Evolutionary conservation across 2,113 vertebrate species (phyloP).

Genomic region (Engystomops pustulosus): DNA sequence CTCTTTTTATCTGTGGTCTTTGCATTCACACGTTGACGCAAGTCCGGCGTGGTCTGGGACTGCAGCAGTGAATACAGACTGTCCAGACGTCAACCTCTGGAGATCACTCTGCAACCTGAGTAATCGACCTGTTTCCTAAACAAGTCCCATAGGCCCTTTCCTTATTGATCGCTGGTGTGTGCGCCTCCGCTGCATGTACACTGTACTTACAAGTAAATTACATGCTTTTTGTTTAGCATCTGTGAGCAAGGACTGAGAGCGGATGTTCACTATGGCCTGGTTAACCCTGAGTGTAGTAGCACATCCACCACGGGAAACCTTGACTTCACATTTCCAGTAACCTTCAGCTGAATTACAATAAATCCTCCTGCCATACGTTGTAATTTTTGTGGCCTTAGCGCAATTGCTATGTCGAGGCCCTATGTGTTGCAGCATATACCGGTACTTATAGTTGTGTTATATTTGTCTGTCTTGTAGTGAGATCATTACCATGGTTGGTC

Average conservation of each 20-base stretch:
- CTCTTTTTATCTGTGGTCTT: not conserved
- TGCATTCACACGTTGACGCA: not conserved
- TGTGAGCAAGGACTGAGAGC: not conserved
- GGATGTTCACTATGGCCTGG: not conserved
- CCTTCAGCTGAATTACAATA: not conserved
- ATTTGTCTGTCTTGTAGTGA: not conserved
- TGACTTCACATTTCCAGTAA: not conserved
- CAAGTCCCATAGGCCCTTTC: not conserved
- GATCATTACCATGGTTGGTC: not conserved
- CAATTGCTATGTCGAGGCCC: not conserved
- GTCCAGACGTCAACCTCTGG: not conserved
- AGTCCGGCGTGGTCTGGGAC: not conserved
- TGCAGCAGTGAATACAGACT: not conserved
- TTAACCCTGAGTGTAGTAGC: not conserved
- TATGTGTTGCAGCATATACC: not conserved
- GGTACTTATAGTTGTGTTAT: constrained; percentile 9
- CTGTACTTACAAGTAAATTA: constrained; percentile 14
- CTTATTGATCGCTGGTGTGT: constrained; percentile 41
- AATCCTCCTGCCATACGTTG: not conserved
- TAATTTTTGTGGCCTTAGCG: not conserved
- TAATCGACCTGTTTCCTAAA: constrained; percentile 42
- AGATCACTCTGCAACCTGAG: constrained; percentile 17
- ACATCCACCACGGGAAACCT: not conserved
- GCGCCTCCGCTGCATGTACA: not conserved
- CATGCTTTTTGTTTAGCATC: not conserved